phyloP scores from a whole-genome alignment of 2,888 invertebrate species.

The Gisinianus flammeolus region DNA sequence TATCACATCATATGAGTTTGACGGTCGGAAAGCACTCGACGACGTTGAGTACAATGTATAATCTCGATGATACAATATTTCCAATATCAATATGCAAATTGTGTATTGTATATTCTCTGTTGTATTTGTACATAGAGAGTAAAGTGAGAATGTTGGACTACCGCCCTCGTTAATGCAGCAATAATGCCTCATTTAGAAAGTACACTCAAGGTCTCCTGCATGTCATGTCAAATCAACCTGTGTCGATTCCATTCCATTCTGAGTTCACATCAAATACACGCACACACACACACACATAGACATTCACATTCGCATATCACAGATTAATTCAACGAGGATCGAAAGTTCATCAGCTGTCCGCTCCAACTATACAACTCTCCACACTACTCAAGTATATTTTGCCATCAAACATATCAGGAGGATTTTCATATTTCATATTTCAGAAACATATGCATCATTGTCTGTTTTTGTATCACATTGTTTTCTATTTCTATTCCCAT shows the following conservation, averaged over 20 bases:
- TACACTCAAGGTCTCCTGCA: slow-evolving; percentile 28
- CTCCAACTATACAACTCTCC: not conserved
- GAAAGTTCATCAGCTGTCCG: slow-evolving; percentile 29
- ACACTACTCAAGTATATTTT: not conserved
- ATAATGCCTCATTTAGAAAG: slow-evolving; percentile 39
- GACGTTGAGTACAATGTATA: no score
- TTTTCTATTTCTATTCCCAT: no score
- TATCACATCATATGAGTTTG: no score
- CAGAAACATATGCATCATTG: no score
- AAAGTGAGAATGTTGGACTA: slow-evolving; percentile 16
- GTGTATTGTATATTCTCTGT: no score
- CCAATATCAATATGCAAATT: slow-evolving; percentile 10
- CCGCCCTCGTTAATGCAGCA: slow-evolving; percentile 30
- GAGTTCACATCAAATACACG: slow-evolving; percentile 15
- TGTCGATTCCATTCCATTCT: not conserved
- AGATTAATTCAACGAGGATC: not conserved
- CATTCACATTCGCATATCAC: not conserved
- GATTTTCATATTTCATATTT: no score
- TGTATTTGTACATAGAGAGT: no score
- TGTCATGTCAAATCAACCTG: slow-evolving; percentile 30
- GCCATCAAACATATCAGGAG: no score
- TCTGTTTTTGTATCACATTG: no score
- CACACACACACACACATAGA: not conserved
- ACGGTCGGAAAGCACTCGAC: no score
- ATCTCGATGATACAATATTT: no score